phyloP scores from a whole-genome alignment of 1,140 invertebrate species.

The Drosophila busckii region DNA sequence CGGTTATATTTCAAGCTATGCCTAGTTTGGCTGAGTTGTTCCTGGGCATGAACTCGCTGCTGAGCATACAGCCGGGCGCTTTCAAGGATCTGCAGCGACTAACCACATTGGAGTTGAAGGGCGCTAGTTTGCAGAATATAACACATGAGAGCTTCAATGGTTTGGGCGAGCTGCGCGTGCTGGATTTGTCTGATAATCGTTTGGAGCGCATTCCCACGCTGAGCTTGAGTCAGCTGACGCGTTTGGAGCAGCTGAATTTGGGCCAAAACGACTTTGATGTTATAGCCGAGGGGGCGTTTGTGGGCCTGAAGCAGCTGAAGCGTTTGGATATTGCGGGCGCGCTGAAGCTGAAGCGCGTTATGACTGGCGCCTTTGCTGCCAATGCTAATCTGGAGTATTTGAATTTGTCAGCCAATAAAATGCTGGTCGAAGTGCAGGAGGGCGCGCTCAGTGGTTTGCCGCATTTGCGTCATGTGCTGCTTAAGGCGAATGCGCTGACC shows the following conservation, averaged over 20 bases:
- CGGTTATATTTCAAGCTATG: constrained; percentile 84
- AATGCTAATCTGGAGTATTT: constrained; percentile 90
- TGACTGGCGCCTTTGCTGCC: constrained; percentile 87
- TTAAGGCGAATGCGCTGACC: constrained; percentile 88
- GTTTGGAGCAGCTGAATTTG: constrained; percentile 88
- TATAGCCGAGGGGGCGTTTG: constrained; percentile 86
- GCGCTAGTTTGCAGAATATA: constrained; percentile 88
- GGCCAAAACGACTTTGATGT: constrained; percentile 89
- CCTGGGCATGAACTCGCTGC: constrained; percentile 89
- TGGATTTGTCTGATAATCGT: constrained; percentile 89
- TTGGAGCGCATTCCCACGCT: constrained; percentile 87
- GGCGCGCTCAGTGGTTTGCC: constrained; percentile 88
- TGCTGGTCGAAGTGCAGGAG: constrained; percentile 85
- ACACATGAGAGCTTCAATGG: constrained; percentile 88
- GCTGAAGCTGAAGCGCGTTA: constrained; percentile 84
- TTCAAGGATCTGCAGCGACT: constrained; percentile 88
- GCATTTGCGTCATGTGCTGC: constrained; percentile 86
- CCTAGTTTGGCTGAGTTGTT: constrained; percentile 89
- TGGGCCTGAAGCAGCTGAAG: constrained; percentile 87
- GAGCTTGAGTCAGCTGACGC: constrained; percentile 84
- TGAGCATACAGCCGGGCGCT: constrained; percentile 85
- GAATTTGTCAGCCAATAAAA: constrained; percentile 87
- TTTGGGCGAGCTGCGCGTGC: constrained; percentile 84
- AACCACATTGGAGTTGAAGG: constrained; percentile 87
- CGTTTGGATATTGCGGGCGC: constrained; percentile 89